Percentiles rank a stretch among this genome's conserved stretches.
phyloP scores from a whole-genome alignment of 2,113 vertebrate species.

The Pseudorhombus dupliciocellatus region DNA sequence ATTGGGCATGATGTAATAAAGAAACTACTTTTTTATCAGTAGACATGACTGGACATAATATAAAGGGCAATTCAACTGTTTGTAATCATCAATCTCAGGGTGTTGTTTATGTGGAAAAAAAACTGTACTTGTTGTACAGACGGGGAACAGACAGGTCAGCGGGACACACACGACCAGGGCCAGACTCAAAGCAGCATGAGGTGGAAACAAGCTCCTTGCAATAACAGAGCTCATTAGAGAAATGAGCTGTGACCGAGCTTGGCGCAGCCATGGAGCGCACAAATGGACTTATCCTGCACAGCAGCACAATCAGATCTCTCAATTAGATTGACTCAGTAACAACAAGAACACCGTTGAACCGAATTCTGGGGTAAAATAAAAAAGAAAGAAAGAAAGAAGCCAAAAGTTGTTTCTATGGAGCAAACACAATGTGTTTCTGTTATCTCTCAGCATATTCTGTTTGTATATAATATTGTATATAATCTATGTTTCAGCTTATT shows the following conservation, averaged over 20 bases:
- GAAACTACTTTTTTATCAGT: no score
- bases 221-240: conserved; percentile 69
- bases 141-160: conserved; percentile 36
- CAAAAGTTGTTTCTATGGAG: conserved; percentile 28
- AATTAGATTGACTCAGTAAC: conserved; percentile 35
- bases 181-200: conserved; percentile 68
- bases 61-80: no score
- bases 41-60: no score
- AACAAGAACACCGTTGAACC: conserved; percentile 28
- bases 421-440: conserved; percentile 17
- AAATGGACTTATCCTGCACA: conserved; percentile 51
- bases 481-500: neutral
- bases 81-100: no score
- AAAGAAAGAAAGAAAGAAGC: no score
- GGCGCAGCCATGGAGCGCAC: conserved; percentile 33
- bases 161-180: conserved; percentile 40
- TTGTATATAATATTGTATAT: neutral
- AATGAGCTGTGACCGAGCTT: conserved; percentile 63
- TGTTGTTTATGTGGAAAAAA: no score
- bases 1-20: neutral
- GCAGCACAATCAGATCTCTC: conserved; percentile 48
- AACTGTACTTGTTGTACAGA: conserved; percentile 26
- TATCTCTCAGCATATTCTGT: neutral
- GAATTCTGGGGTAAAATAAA: conserved; percentile 14
- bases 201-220: conserved; percentile 50